A percentile compares a stretch with the other conserved stretches of the same genome.
phyloP scores from a whole-genome alignment of 2,888 invertebrate species.

The Lithophane semibrunnea region DNA sequence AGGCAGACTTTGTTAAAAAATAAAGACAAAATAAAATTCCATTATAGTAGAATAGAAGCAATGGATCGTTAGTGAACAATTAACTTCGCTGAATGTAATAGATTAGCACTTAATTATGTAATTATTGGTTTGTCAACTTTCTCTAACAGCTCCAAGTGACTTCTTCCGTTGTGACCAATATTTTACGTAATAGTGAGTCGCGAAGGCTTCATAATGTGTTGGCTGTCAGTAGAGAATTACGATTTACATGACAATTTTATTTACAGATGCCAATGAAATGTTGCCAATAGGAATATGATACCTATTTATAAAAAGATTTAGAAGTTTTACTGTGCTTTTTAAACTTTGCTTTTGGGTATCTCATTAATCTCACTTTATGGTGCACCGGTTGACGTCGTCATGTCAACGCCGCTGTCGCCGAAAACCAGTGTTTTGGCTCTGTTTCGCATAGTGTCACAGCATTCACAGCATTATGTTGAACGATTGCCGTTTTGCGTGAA shows the following conservation, averaged over 20 bases:
- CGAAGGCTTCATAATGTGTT: constrained; percentile 5
- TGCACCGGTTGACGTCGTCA: not conserved
- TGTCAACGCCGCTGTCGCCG: not conserved
- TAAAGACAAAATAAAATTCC: not conserved
- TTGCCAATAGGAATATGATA: not conserved
- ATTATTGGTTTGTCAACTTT: constrained; percentile 57
- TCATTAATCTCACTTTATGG: not conserved
- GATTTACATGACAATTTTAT: not conserved
- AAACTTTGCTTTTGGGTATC: not conserved
- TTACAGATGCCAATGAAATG: not conserved
- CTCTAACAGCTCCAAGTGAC: constrained; percentile 16
- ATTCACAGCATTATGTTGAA: not conserved
- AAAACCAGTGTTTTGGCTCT: not conserved
- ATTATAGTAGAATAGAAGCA: not conserved
- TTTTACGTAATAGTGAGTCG: constrained; percentile 45
- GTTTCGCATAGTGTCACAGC: not conserved
- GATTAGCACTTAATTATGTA: constrained; percentile 44
- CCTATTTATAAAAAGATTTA: not conserved
- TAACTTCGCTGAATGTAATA: constrained; percentile 30
- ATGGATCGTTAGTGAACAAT: constrained; percentile 13
- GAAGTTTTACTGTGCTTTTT: not conserved
- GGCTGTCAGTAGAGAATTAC: not conserved
- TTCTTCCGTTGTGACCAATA: constrained; percentile 32
- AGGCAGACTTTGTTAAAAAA: not conserved
- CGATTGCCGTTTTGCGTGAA: too few species aligned